These are phyloP conservation scores for Ceyx cyanopectus DNA, from an alignment of 2,113 vertebrate species.

Conservation along the genomic window DNA sequence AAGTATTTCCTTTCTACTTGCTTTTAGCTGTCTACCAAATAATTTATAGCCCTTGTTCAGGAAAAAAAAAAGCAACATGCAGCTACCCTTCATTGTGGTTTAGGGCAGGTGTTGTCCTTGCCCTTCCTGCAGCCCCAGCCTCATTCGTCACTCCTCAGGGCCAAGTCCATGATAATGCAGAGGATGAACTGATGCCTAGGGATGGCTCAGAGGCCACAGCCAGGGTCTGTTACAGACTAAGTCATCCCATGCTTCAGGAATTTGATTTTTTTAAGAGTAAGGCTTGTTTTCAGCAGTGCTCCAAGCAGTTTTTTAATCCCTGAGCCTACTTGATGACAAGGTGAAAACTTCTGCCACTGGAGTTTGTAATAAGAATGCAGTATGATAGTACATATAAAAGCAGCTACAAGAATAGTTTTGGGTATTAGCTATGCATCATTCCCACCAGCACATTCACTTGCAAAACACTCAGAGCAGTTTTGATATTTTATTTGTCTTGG, in stretches of 20 bases:
- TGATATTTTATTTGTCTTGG: conserved; percentile 70
- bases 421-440: neutral
- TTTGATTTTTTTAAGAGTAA: neutral
- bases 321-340: fast-evolving
- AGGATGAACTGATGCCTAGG: neutral
- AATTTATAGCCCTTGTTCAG: neutral
- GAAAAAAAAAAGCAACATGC: neutral
- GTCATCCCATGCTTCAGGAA: neutral
- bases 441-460: neutral
- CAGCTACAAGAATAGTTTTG: neutral
- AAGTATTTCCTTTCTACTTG: neutral
- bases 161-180: neutral
- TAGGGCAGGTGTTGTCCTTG: neutral
- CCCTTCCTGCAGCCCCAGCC: neutral
- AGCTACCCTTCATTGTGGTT: neutral
- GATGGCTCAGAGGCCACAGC: neutral
- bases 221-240: neutral
- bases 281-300: neutral
- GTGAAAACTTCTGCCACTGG: neutral
- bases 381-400: neutral
- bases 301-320: neutral
- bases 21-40: neutral
- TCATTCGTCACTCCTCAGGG: fast-evolving
- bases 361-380: neutral
- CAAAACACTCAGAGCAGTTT: neutral